Evolutionary conservation across 2,797 vertebrate genomes (phyloP).

Genomic region (Chiroxiphia lanceolata): DNA sequence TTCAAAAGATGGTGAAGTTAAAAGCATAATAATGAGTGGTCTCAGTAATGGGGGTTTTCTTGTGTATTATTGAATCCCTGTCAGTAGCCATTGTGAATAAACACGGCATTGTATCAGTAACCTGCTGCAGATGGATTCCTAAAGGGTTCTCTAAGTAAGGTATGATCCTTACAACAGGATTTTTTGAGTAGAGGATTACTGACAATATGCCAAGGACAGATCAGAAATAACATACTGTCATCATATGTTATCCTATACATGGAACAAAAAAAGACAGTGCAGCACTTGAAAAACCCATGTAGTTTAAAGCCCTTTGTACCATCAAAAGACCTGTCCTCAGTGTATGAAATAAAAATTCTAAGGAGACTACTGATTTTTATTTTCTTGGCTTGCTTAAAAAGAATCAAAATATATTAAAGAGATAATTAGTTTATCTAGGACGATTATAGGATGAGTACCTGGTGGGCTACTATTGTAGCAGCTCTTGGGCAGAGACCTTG

Average conservation of each 20-base stretch:
- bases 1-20: neutral
- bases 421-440: neutral
- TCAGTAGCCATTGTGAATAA: neutral
- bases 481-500: neutral
- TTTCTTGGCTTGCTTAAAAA: neutral
- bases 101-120: neutral
- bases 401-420: neutral
- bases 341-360: neutral
- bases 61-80: neutral
- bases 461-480: neutral
- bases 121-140: neutral
- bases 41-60: fast-evolving
- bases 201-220: neutral
- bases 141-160: neutral
- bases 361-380: neutral
- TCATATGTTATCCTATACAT: neutral
- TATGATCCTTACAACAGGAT: neutral
- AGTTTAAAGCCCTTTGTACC: neutral
- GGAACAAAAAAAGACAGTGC: neutral
- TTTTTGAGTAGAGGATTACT: neutral
- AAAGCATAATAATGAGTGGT: neutral
- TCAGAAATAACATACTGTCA: neutral
- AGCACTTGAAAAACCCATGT: neutral
- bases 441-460: neutral
- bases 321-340: neutral